Percentiles rank a stretch among this genome's conserved stretches.
These are phyloP conservation scores for Typhlomys cinereus DNA, from an alignment of 2,113 vertebrate genomes.

Conservation along the genomic window DNA sequence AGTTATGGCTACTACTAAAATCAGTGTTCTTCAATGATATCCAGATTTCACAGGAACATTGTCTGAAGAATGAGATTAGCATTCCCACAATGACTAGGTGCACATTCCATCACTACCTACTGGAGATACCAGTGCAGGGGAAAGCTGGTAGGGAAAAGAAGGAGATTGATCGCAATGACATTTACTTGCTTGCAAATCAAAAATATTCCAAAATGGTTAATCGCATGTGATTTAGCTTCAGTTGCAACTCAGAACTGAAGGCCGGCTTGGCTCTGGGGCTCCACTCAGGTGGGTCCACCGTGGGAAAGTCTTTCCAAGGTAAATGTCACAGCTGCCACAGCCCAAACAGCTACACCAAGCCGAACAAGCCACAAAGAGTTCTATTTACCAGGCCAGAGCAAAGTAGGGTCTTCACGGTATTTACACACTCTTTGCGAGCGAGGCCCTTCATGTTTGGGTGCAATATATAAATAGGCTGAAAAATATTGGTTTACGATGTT, in stretches of 20 bases:
- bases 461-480: conserved; percentile 74
- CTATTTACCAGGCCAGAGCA: conserved; percentile 39
- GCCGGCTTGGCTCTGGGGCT: neutral
- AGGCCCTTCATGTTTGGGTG: conserved; percentile 64
- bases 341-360: neutral
- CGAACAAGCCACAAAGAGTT: conserved; percentile 67
- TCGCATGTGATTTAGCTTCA: neutral
- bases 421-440: conserved; percentile 25
- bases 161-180: neutral
- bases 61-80: neutral
- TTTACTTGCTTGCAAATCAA: neutral
- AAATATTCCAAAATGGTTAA: neutral
- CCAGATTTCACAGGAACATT: neutral
- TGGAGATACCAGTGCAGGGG: neutral
- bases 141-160: neutral
- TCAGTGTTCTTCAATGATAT: neutral
- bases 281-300: neutral
- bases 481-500: conserved; percentile 79
- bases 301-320: conserved; percentile 31
- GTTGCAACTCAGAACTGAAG: conserved; percentile 11
- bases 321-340: neutral
- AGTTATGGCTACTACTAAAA: neutral
- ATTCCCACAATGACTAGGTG: neutral
- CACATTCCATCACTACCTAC: neutral
- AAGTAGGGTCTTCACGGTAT: conserved; percentile 59